phyloP scores from a whole-genome alignment of 2,888 invertebrate genomes.

The Hylaea fasciaria region DNA sequence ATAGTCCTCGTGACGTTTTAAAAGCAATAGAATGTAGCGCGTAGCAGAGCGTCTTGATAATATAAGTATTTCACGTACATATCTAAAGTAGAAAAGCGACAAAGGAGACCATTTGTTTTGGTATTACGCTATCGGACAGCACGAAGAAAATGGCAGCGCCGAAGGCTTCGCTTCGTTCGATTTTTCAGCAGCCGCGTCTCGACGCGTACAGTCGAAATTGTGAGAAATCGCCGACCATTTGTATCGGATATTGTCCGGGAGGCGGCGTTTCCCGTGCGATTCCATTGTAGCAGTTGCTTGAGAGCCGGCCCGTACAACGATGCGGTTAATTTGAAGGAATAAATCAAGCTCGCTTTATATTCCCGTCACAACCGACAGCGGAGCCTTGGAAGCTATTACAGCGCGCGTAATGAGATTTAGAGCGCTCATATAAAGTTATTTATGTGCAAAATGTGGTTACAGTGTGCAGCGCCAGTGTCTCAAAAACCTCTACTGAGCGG shows the following conservation, averaged over 20 bases:
- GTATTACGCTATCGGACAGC: slow-evolving; percentile 75
- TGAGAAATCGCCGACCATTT: slow-evolving; percentile 60
- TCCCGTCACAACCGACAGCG: slow-evolving; percentile 77
- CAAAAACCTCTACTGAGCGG: slow-evolving; percentile 37
- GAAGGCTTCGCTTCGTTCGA: slow-evolving; percentile 56
- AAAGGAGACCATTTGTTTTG: slow-evolving; percentile 77
- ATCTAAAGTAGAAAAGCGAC: slow-evolving; percentile 71
- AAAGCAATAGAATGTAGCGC: slow-evolving; percentile 61
- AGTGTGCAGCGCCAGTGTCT: slow-evolving; percentile 47
- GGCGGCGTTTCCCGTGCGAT: slow-evolving; percentile 40
- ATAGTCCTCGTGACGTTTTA: slow-evolving; percentile 42
- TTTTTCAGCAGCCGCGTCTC: slow-evolving; percentile 61
- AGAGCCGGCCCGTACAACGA: slow-evolving; percentile 40
- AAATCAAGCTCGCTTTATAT: slow-evolving; percentile 79
- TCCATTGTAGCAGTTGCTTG: slow-evolving; percentile 40
- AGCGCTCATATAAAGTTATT: slow-evolving; percentile 82
- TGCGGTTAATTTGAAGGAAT: slow-evolving; percentile 61
- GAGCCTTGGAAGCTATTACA: slow-evolving; percentile 79
- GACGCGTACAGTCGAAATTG: slow-evolving; percentile 49
- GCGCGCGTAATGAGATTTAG: slow-evolving; percentile 81
- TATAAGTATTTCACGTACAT: slow-evolving; percentile 74
- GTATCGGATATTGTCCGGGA: slow-evolving; percentile 50
- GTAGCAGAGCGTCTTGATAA: slow-evolving; percentile 56
- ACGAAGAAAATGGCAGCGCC: slow-evolving; percentile 49
- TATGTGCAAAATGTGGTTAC: slow-evolving; percentile 71